Conservation (phyloP, 2,888 invertebrate species). For the Dynastes maya region DNA sequence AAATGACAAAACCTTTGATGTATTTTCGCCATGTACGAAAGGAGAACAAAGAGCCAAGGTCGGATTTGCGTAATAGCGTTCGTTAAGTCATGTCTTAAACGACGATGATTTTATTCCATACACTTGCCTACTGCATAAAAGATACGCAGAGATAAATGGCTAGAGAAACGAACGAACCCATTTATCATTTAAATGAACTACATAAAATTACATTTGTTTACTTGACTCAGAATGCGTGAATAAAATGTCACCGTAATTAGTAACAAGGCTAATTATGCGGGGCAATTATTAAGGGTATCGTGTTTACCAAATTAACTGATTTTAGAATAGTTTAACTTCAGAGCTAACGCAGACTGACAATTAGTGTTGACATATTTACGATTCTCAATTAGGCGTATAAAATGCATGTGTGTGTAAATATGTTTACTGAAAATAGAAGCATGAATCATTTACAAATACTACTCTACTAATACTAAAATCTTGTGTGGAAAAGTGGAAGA, state of each 20-base stretch:
- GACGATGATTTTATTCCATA: slow-evolving; percentile 38
- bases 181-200: slow-evolving; percentile 43
- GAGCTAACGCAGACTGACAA: slow-evolving; percentile 5
- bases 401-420: background rate
- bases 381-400: background rate
- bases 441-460: no score
- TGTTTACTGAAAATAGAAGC: background rate
- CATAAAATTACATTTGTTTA: slow-evolving; percentile 32
- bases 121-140: slow-evolving; percentile 22
- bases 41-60: slow-evolving; percentile 27
- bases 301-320: slow-evolving; percentile 29
- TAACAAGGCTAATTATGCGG: slow-evolving; percentile 34
- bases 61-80: slow-evolving; percentile 22
- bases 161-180: slow-evolving; percentile 33
- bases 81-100: slow-evolving; percentile 25
- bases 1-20: slow-evolving; percentile 36
- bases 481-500: no score
- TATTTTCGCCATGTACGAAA: slow-evolving; percentile 20
- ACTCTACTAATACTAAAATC: no score
- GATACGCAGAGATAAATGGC: slow-evolving; percentile 36
- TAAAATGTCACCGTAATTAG: slow-evolving; percentile 30
- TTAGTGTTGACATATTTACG: slow-evolving; percentile 23
- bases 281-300: slow-evolving; percentile 27
- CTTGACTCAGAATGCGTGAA: slow-evolving; percentile 4
- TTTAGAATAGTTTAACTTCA: slow-evolving; percentile 12